Evolutionary conservation across 2,888 invertebrate genomes (phyloP).

Genomic region (Criorhina ranunculi): DNA sequence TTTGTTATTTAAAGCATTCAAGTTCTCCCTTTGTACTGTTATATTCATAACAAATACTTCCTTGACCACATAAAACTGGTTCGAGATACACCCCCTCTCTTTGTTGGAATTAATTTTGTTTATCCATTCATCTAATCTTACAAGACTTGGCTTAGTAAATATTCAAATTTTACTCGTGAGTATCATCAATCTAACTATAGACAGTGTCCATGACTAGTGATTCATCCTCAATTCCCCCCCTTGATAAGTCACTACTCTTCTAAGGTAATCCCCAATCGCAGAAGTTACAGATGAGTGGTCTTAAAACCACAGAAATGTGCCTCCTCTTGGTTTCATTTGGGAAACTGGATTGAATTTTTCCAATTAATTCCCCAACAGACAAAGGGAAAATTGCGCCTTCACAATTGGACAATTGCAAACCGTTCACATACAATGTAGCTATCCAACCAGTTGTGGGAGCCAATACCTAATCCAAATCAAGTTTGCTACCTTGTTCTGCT

Average conservation of each 20-base stretch:
- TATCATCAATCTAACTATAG: not conserved
- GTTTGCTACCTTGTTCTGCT: conserved; percentile 63
- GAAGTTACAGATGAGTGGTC: conserved; percentile 1
- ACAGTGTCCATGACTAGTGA: conserved; percentile 14
- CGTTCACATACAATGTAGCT: conserved; percentile 12
- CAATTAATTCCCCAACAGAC: conserved; percentile 16
- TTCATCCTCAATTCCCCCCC: conserved; percentile 12
- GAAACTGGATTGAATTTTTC: conserved; percentile 18
- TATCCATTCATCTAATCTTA: not conserved
- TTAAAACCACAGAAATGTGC: no score
- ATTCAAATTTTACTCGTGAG: conserved; percentile 9
- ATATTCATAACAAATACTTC: not conserved
- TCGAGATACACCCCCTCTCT: not conserved
- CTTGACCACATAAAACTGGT: not conserved
- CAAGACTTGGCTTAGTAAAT: not conserved
- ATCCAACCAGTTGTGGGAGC: conserved; percentile 47
- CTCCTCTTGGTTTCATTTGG: not conserved
- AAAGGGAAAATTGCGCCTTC: conserved; percentile 43
- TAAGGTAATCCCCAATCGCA: conserved; percentile 50
- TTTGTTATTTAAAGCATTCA: no score
- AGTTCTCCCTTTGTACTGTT: no score
- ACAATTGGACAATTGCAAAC: conserved; percentile 41
- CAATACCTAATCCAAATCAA: conserved; percentile 34
- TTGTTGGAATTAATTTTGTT: conserved; percentile 4
- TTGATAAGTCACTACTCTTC: conserved; percentile 3